Percentiles rank a stretch among this genome's conserved stretches.
Evolutionary conservation across 2,113 vertebrate species (phyloP).

Genomic region (Eudyptes chrysolophus): DNA sequence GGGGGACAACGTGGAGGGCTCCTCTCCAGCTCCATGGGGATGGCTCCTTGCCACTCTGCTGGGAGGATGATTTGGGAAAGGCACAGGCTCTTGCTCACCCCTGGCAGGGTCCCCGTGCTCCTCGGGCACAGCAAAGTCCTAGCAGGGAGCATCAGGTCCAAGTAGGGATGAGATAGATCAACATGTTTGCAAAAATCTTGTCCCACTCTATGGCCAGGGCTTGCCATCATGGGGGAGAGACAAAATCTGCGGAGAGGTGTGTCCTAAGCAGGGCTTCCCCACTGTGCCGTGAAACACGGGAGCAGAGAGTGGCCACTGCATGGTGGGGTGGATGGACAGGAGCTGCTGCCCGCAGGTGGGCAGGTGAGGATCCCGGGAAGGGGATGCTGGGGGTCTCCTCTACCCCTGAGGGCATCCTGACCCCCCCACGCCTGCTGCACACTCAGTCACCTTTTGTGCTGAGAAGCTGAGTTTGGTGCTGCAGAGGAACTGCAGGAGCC

Average conservation of each 20-base stretch:
- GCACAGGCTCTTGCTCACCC: background rate
- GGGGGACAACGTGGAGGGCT: rapidly evolving
- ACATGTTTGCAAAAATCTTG: background rate
- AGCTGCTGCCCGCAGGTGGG: rapidly evolving
- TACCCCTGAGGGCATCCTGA: background rate
- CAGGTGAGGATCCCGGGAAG: rapidly evolving
- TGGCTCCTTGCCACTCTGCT: background rate
- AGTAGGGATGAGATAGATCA: background rate
- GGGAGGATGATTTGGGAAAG: background rate
- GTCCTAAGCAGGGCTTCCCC: background rate
- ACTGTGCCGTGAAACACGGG: rapidly evolving
- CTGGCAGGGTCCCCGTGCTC: rapidly evolving
- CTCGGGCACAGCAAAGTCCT: no score
- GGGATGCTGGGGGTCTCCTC: background rate
- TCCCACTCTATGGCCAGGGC: no score
- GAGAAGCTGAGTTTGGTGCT: background rate
- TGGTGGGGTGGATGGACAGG: background rate
- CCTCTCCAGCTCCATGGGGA: background rate
- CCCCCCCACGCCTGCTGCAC: rapidly evolving
- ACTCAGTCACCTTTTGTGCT: rapidly evolving
- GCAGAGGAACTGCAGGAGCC: background rate
- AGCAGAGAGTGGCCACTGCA: background rate
- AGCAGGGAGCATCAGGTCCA: background rate
- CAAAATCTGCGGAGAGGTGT: background rate
- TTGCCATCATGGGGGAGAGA: background rate